These are phyloP conservation scores for Drosophila setifemur DNA, from an alignment of 1,140 invertebrate species.

Conservation along the genomic window DNA sequence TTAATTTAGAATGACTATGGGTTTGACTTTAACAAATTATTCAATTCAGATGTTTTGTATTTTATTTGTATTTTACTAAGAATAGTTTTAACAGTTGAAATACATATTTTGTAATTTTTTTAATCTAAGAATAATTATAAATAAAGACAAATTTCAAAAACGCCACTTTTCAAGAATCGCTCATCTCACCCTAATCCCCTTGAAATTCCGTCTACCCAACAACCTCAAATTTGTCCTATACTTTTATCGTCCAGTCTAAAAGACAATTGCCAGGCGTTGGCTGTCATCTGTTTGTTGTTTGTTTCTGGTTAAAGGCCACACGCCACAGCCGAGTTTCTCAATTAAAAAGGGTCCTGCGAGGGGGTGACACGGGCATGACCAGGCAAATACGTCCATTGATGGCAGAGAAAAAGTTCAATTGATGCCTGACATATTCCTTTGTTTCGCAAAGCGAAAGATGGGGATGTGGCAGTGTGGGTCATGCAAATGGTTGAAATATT, in stretches of 20 bases:
- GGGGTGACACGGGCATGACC: conserved; percentile 5
- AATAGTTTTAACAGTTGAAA: too few species aligned
- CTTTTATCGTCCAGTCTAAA: conserved; percentile 19
- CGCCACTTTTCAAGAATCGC: too few species aligned
- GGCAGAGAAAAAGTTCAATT: conserved; percentile 67
- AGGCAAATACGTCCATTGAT: conserved; percentile 40
- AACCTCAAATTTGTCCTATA: conserved; percentile 22
- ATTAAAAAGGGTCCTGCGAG: conserved; percentile 60
- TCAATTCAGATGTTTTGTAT: too few species aligned
- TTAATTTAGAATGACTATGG: not conserved
- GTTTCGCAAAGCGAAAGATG: not conserved
- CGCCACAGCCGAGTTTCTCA: conserved; percentile 65
- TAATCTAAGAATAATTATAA: too few species aligned
- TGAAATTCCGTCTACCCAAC: not conserved
- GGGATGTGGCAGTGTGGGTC: conserved; percentile 18
- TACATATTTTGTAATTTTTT: too few species aligned
- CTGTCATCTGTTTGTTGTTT: conserved; percentile 52
- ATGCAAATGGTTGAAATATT: conserved; percentile 81
- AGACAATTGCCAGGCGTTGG: conserved; percentile 54
- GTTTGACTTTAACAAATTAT: not conserved
- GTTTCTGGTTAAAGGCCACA: conserved; percentile 63
- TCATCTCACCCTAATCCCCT: not conserved
- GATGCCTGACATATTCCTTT: conserved; percentile 77
- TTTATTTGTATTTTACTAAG: too few species aligned
- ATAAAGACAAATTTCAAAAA: too few species aligned